Conservation (phyloP, 2,888 invertebrate species). For the Strigamia maritima region DNA sequence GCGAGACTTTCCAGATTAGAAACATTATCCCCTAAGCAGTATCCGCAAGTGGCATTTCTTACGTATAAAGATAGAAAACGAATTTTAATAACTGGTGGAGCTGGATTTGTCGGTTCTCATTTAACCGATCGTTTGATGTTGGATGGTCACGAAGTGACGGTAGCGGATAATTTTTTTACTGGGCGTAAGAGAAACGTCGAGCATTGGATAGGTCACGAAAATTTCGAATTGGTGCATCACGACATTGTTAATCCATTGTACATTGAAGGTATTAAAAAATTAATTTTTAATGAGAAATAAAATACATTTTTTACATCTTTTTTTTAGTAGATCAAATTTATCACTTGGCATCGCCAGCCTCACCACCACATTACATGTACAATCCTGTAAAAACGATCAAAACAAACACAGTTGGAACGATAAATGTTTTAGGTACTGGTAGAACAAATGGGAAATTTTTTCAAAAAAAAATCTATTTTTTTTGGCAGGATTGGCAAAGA, state of each 20-base stretch:
- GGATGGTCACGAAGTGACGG: conserved; percentile 92
- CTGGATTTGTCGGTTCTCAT: conserved; percentile 99
- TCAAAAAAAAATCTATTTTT: neutral
- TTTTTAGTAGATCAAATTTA: conserved; percentile 74
- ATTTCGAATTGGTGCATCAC: conserved; percentile 97
- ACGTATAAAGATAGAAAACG: conserved; percentile 89
- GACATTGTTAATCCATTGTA: conserved; percentile 97
- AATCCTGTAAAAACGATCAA: conserved; percentile 99
- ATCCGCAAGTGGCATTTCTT: conserved; percentile 85
- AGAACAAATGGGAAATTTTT: too few species aligned
- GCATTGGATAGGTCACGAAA: conserved; percentile 98
- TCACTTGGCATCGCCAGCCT: conserved; percentile 97
- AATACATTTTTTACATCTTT: neutral
- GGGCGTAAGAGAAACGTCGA: conserved; percentile 95
- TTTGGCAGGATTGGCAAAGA: conserved; percentile 73
- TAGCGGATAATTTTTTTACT: conserved; percentile 97
- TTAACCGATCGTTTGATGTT: conserved; percentile 92
- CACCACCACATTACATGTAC: conserved; percentile 98
- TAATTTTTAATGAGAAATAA: neutral
- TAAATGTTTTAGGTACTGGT: conserved; percentile 90
- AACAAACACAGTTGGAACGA: conserved; percentile 95
- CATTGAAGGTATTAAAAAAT: conserved; percentile 67
- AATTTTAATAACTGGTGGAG: conserved; percentile 93
- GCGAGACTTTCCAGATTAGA: conserved; percentile 56
- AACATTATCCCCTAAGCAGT: conserved; percentile 64